Base-by-base conservation (phyloP, 2,888 invertebrate species). In the Orchestes rusci region DNA sequence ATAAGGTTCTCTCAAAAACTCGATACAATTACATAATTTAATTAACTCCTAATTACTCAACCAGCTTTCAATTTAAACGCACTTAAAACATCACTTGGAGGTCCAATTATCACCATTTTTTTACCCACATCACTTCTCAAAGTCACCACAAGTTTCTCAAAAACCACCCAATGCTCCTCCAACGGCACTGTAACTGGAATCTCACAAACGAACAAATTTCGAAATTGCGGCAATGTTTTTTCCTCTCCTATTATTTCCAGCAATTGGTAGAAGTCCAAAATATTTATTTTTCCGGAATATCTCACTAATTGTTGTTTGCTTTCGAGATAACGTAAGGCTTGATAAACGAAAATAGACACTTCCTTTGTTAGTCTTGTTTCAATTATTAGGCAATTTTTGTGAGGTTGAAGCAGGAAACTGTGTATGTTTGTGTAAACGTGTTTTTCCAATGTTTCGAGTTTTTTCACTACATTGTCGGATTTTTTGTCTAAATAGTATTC, bases 171-270 rank as follows among this genome's bases (percentile, higher is more conserved):
- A 18, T 18, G 18, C n/a, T 17, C 28, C 4, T 39, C 39, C 8
- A 39, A 13, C 4, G 16, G 10, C 3, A 30, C 16, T 4, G 12
- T 10, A 7, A 15, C 13, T 10, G 39, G 39, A 10, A 39, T 32
- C 32, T 39, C 39, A 31, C 39, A 39, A 4, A 39, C 30, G 13
- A 39, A 12, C 16, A 39, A 39, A 18, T 30, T 31, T 5, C 20
- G 30, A 3, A 39, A 39, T 12, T 31, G 20, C 7, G 32, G 32
- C 18, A 39, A 19, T 19, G 20, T 12, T 12, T n/a, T 27, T 16
- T 29, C 31, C 4, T 8, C 16, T 8, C 19, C 19, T 17, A 38
- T 15, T 8, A 31, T 18, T 31, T 30, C 8, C 15, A 39, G n/a
- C 18, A 39, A 12, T 27, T 39, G 39, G 7, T 19, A 16, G 10